Evolutionary conservation across 1,140 invertebrate genomes (phyloP).

Genomic region (Pseudobourletiella spinata): DNA sequence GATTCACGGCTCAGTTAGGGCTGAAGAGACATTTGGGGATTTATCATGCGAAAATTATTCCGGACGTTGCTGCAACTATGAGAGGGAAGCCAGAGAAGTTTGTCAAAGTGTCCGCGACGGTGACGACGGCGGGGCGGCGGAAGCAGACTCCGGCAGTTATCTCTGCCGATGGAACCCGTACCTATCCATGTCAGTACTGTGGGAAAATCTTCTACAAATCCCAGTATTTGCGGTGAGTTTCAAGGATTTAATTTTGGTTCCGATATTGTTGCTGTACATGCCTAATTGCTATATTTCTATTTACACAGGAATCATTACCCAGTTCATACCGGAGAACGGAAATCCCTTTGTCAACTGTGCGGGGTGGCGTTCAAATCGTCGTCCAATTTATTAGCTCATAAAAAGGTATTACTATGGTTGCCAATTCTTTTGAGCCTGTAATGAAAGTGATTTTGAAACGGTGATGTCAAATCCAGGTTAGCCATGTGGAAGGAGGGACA

Average conservation of each 20-base stretch:
- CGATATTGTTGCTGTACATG: neutral
- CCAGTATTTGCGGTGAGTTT: neutral
- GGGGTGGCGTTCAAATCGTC: neutral
- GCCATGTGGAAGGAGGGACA: neutral
- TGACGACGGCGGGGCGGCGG: too few species aligned
- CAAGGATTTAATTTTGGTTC: too few species aligned
- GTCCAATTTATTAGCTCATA: neutral
- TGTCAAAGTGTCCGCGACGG: too few species aligned
- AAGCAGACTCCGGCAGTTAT: too few species aligned
- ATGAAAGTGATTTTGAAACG: neutral
- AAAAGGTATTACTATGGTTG: slow-evolving; percentile 1
- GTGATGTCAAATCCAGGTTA: neutral
- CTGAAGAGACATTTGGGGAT: neutral
- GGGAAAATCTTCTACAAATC: neutral
- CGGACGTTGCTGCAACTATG: too few species aligned
- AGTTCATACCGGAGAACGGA: neutral
- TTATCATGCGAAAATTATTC: neutral
- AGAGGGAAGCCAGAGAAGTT: too few species aligned
- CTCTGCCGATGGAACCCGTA: neutral
- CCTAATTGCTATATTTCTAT: too few species aligned
- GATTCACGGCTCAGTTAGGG: neutral
- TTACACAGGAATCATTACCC: neutral
- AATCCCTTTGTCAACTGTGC: neutral
- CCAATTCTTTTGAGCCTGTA: neutral
- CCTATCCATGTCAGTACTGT: neutral